Evolutionary conservation across 2,888 invertebrate species (phyloP).

Genomic region (Hydrotaea cyrtoneurina): DNA sequence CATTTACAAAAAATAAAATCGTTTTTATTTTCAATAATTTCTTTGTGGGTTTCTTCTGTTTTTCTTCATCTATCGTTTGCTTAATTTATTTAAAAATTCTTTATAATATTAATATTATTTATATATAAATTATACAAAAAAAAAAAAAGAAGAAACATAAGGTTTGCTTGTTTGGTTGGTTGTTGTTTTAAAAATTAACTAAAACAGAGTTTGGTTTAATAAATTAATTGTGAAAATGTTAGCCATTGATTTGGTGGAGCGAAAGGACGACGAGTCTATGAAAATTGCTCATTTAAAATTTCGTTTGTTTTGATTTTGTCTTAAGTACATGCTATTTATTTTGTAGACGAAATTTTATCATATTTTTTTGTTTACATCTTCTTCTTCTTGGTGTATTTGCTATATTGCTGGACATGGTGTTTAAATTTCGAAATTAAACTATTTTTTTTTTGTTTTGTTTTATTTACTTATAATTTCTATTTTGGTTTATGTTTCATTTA

Average conservation of each 20-base stretch:
- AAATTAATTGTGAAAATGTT: constrained; percentile 1
- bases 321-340: constrained; percentile 54
- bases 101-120: constrained; percentile 31
- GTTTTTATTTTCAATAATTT: constrained; percentile 50
- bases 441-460: neutral
- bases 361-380: too few species aligned
- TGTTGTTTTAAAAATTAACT: constrained; percentile 63
- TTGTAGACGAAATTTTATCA: neutral
- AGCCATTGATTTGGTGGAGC: neutral
- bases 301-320: neutral
- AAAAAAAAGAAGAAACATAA: neutral
- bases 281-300: too few species aligned
- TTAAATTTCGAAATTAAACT: neutral
- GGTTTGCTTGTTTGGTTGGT: constrained; percentile 30
- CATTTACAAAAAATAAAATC: constrained; percentile 59
- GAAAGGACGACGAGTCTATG: neutral
- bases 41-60: constrained; percentile 1
- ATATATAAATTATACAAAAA: constrained; percentile 55
- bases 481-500: neutral
- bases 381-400: neutral
- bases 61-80: constrained; percentile 3
- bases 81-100: constrained; percentile 36
- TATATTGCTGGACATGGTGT: too few species aligned
- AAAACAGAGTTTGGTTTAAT: constrained; percentile 31
- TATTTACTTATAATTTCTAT: neutral